Conservation (phyloP, 2,888 invertebrate genomes). For the Electrophaes corylata region DNA sequence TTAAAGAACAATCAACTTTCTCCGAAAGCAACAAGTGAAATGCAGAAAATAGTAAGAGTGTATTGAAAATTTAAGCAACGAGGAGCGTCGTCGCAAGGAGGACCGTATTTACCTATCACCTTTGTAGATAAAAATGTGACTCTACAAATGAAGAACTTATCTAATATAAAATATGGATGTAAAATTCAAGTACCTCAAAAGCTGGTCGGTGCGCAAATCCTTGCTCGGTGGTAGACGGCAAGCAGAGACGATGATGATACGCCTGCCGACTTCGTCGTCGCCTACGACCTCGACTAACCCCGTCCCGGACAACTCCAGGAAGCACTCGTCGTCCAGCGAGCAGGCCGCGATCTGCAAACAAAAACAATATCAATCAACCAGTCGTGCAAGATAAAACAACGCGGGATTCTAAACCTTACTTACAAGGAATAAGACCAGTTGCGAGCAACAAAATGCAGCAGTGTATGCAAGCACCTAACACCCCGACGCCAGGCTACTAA, state of each 20-base stretch:
- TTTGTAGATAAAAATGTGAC: neutral
- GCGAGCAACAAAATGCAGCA: neutral
- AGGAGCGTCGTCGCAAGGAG: neutral
- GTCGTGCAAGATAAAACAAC: neutral
- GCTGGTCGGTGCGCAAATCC: constrained; percentile 86
- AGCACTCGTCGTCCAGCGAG: constrained; percentile 59
- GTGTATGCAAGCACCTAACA: constrained; percentile 1
- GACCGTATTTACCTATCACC: neutral
- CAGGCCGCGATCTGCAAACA: constrained; percentile 56
- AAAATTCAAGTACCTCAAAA: constrained; percentile 66
- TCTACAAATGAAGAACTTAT: neutral
- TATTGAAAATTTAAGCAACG: neutral
- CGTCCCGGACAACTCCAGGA: constrained; percentile 61
- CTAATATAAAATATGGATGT: neutral
- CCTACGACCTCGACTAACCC: constrained; percentile 86
- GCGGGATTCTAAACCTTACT: neutral
- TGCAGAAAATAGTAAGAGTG: neutral
- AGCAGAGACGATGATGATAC: constrained; percentile 98
- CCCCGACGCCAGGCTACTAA: constrained; percentile 8
- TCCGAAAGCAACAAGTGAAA: neutral
- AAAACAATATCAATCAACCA: neutral
- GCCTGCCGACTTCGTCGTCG: constrained; percentile 91
- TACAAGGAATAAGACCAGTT: constrained; percentile 1
- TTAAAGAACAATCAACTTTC: neutral
- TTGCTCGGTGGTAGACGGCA: constrained; percentile 92